These are phyloP conservation scores for Plebejus melissa DNA, from an alignment of 2,888 invertebrate genomes.

Conservation along the genomic window DNA sequence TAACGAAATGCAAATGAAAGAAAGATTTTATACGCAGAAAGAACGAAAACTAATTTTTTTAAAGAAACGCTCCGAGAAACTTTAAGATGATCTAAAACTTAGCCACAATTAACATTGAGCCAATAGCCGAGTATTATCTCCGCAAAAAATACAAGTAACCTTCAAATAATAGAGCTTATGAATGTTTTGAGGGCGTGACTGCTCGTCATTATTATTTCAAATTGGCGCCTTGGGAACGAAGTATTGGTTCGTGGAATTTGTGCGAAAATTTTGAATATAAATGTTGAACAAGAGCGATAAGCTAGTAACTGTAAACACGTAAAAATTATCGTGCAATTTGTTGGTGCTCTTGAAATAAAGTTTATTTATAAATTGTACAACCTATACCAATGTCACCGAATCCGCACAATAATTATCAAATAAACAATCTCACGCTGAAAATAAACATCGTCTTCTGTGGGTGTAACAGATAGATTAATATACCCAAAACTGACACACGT, in stretches of 20 bases:
- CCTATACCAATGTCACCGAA: conserved; percentile 37
- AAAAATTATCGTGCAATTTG: conserved; percentile 11
- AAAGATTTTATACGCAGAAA: background rate
- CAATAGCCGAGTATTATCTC: too few relatives aligned
- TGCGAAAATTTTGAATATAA: background rate
- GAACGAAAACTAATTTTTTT: background rate
- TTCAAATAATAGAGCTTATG: background rate
- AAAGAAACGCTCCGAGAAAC: background rate
- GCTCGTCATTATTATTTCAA: background rate
- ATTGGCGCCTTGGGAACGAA: background rate
- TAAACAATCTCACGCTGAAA: conserved; percentile 43
- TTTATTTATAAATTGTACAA: conserved; percentile 35
- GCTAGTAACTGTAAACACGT: background rate
- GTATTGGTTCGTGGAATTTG: background rate
- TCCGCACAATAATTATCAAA: conserved; percentile 32
- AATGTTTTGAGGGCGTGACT: background rate
- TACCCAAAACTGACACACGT: conserved; percentile 29
- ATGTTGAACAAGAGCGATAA: background rate
- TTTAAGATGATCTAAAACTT: too few relatives aligned
- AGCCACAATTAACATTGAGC: too few relatives aligned
- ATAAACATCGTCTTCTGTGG: conserved; percentile 48
- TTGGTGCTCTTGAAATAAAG: conserved; percentile 29
- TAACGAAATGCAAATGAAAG: background rate
- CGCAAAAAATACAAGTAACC: background rate
- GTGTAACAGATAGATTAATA: conserved; percentile 46